Evolutionary conservation across 2,113 vertebrate genomes (phyloP), one percentile per base, ranked within the genome.

Genomic region (Pelusios castaneus): DNA sequence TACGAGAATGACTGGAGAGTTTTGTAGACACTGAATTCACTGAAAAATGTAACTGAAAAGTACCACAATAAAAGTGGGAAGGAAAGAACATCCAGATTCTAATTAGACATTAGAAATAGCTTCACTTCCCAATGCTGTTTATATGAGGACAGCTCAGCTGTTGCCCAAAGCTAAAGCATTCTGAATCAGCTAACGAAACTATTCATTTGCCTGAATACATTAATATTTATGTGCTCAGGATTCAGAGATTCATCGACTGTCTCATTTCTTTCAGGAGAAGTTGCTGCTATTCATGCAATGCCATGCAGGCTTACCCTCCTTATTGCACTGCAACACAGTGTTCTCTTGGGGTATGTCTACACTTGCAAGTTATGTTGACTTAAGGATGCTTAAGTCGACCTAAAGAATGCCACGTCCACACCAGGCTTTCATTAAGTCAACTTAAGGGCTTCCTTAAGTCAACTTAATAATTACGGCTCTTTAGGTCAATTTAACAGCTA

Each of bases 231-330:
- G 78, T 2, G 10, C n/a, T 54, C 82, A 91, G 92, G 93, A 81
- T 4, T 17, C 87, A 86, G 6, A 8, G 41, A 89, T 78, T 94
- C 84, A 19, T 95, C 91, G 95, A 92, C 51, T 89, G 34, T 43
- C 29, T 96, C 51, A 77, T 89, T 93, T 95, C 84, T 95, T 96
- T 96, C 89, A 94, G n/a, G 94, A 58, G 81, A 91, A 82, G 55
- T 29, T 95, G 41, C 70, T 87, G 76, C 70, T 91, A 89, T 80
- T 91, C 38, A 86, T 34, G 87, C 84, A 84, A 55, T 8, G 86
- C 6, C 6, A 38, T 29, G 89, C 34, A 38, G 34, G 47, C 92
- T 80, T 73, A 82, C 55, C 89, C 91, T 78, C 38, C 88, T 25
- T 89, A 34, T 29, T 43, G 41, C 55, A 22, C 2, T 89, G 77